These are phyloP conservation scores for Stenolophus ochropezus DNA, from an alignment of 2,888 invertebrate genomes.

Conservation along the genomic window DNA sequence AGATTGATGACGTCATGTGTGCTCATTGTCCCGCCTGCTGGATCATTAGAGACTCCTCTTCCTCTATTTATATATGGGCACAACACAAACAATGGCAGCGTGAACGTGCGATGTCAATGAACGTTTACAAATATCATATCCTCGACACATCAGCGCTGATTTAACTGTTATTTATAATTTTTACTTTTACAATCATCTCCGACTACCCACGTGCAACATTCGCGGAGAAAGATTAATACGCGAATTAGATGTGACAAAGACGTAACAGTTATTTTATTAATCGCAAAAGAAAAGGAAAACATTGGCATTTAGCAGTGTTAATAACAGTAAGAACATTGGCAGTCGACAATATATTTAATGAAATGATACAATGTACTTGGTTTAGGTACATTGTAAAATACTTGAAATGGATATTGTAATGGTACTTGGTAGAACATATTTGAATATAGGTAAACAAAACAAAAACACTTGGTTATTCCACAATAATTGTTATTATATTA, in stretches of 20 bases:
- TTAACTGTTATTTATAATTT: slow-evolving; percentile 55
- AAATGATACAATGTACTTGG: too few relatives aligned
- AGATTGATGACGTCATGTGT: slow-evolving; percentile 38
- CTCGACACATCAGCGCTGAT: slow-evolving; percentile 1
- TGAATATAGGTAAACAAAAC: too few relatives aligned
- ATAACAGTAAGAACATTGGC: too few relatives aligned
- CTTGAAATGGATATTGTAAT: too few relatives aligned
- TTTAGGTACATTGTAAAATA: too few relatives aligned
- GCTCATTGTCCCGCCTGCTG: slow-evolving; percentile 50
- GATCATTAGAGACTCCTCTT: slow-evolving; percentile 56
- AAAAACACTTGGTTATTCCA: too few relatives aligned
- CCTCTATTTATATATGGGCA: slow-evolving; percentile 55
- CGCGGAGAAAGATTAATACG: background rate
- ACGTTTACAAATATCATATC: slow-evolving; percentile 47
- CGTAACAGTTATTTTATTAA: background rate
- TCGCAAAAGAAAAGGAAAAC: background rate
- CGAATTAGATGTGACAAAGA: background rate
- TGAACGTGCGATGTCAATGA: slow-evolving; percentile 48
- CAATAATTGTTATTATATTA: too few relatives aligned
- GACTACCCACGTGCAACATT: slow-evolving; percentile 26
- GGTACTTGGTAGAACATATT: too few relatives aligned
- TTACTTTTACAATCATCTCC: slow-evolving; percentile 38
- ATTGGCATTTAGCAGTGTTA: too few relatives aligned
- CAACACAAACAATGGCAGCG: slow-evolving; percentile 49
- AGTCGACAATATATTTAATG: too few relatives aligned